A percentile compares a stretch with the other conserved stretches of the same genome.
Evolutionary conservation across 2,888 invertebrate species (phyloP).

Genomic region (Philhelius pedissequus): DNA sequence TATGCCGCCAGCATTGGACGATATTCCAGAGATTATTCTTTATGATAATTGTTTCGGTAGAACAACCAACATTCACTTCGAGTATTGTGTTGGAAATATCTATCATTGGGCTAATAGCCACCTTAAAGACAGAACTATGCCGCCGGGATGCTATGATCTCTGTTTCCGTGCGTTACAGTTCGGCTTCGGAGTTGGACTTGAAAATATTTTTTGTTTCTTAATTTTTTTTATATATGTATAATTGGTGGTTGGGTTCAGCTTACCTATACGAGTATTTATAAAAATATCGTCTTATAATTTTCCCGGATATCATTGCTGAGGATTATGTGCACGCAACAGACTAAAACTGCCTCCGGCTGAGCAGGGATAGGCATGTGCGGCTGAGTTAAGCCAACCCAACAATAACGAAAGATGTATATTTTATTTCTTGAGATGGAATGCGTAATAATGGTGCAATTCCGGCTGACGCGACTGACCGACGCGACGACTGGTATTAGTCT

Average conservation of each 20-base stretch:
- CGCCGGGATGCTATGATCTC: conserved; percentile 48
- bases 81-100: conserved; percentile 60
- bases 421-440: conserved; percentile 37
- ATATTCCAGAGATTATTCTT: conserved; percentile 48
- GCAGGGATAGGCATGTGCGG: conserved; percentile 28
- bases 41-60: conserved; percentile 65
- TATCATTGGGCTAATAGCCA: conserved; percentile 69
- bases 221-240: conserved; percentile 27
- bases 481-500: neutral
- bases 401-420: conserved; percentile 11
- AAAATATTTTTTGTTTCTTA: neutral
- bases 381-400: conserved; percentile 14
- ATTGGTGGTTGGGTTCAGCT: conserved; percentile 56
- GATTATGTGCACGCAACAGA: conserved; percentile 69
- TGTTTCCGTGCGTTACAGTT: conserved; percentile 59
- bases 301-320: conserved; percentile 64
- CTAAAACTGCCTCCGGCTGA: conserved; percentile 56
- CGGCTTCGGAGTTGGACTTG: conserved; percentile 11
- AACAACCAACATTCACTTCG: conserved; percentile 18
- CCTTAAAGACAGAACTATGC: conserved; percentile 69
- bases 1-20: conserved; percentile 59
- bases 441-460: conserved; percentile 58
- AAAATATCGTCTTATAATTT: conserved; percentile 63
- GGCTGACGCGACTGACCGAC: neutral
- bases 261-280: neutral